Conservation (phyloP, 2,888 invertebrate species). For the Chydorus sphaericus region DNA sequence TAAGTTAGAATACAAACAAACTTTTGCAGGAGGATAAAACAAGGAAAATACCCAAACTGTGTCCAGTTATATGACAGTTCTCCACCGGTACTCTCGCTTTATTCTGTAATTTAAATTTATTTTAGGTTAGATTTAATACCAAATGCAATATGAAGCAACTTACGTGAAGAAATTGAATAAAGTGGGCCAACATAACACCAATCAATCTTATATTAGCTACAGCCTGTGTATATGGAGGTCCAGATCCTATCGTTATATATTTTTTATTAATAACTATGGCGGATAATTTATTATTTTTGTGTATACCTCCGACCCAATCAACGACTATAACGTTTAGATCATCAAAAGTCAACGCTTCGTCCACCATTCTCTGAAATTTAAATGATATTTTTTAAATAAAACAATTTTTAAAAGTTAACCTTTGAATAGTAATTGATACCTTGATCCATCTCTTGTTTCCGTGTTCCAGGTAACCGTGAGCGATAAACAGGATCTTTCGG, state of each 20-base stretch:
- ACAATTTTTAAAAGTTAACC: not conserved
- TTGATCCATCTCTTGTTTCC: constrained; percentile 65
- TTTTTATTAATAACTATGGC: too few relatives aligned
- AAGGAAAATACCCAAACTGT: constrained; percentile 43
- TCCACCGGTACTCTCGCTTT: constrained; percentile 36
- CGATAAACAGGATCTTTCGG: constrained; percentile 55
- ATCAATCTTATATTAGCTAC: constrained; percentile 78
- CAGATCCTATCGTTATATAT: too few relatives aligned
- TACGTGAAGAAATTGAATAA: constrained; percentile 35
- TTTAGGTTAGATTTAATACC: not conserved
- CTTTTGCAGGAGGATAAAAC: too few relatives aligned
- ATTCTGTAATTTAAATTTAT: constrained; percentile 31
- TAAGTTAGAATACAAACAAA: constrained; percentile 16
- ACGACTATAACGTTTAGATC: constrained; percentile 61
- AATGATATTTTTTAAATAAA: too few relatives aligned
- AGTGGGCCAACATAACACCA: constrained; percentile 65
- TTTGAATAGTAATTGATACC: constrained; percentile 23
- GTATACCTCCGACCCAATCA: constrained; percentile 53
- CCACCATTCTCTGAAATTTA: constrained; percentile 45
- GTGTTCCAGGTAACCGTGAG: constrained; percentile 76
- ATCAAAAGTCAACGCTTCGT: constrained; percentile 52
- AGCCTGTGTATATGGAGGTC: constrained; percentile 80
- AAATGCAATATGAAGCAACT: constrained; percentile 17
- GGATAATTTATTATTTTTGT: not conserved
- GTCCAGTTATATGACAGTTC: constrained; percentile 69